Percentiles rank a stretch among this genome's conserved stretches.
Conservation (phyloP, 2,113 vertebrate species). For the Sylvicapra grimmia region DNA sequence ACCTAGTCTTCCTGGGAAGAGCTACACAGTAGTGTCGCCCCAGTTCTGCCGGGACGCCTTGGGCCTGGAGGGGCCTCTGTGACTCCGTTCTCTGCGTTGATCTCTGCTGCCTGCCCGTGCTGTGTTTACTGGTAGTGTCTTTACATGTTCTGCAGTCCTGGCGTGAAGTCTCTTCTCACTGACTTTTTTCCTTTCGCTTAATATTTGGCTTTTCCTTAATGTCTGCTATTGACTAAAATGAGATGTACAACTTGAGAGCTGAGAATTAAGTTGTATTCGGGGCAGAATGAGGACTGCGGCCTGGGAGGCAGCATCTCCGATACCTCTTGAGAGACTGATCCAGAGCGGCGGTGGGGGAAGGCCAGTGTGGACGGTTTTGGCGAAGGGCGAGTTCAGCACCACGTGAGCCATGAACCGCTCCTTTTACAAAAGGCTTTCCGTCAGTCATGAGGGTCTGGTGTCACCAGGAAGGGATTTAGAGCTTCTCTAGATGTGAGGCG, state of each 20-base stretch:
- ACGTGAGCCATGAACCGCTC: not conserved
- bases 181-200: not conserved
- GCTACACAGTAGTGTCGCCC: accelerated
- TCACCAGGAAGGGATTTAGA: not conserved
- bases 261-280: not conserved
- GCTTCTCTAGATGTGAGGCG: not conserved
- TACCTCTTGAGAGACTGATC: not conserved
- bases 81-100: accelerated
- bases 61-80: accelerated
- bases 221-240: not conserved
- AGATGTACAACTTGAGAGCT: not conserved
- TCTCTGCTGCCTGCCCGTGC: not conserved
- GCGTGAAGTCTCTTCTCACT: not conserved
- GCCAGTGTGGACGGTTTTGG: accelerated
- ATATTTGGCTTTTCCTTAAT: not conserved
- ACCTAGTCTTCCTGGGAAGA: not conserved
- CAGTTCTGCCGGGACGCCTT: accelerated
- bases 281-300: not conserved
- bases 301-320: not conserved
- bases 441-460: not conserved
- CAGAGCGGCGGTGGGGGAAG: accelerated
- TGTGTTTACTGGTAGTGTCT: accelerated
- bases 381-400: not conserved
- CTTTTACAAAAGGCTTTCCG: not conserved
- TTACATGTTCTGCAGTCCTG: not conserved